A percentile compares a stretch with the other conserved stretches of the same genome.
phyloP scores from a whole-genome alignment of 2,797 vertebrate species.

The Limnodromus scolopaceus region DNA sequence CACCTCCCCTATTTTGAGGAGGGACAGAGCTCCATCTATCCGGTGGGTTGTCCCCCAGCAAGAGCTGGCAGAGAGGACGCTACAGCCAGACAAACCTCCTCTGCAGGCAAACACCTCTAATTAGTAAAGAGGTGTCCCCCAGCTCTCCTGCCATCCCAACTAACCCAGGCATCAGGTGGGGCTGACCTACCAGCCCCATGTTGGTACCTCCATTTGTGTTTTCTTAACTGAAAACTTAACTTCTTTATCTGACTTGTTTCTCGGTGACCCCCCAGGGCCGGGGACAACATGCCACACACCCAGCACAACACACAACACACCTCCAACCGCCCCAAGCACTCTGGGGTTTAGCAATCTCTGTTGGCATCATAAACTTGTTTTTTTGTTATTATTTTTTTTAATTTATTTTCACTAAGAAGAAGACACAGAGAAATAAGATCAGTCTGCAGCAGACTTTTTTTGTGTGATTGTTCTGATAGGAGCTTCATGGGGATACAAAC shows the following conservation, averaged over 20 bases:
- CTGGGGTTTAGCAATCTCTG: neutral
- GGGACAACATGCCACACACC: neutral
- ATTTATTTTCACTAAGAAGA: neutral
- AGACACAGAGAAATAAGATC: neutral
- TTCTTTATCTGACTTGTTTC: neutral
- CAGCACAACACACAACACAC: rapidly evolving
- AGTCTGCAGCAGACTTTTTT: neutral
- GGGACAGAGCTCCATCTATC: neutral
- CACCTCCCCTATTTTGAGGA: neutral
- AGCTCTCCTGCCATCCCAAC: neutral
- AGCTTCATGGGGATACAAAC: neutral
- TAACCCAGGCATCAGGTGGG: neutral
- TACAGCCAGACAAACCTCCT: rapidly evolving
- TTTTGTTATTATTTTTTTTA: neutral
- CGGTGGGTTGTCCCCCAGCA: too few species aligned
- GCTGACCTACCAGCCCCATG: neutral
- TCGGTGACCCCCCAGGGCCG: rapidly evolving
- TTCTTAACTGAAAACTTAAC: too few species aligned
- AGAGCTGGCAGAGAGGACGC: rapidly evolving
- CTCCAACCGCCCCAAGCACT: rapidly evolving
- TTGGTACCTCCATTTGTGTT: neutral
- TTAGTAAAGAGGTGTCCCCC: rapidly evolving
- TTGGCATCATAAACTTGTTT: neutral
- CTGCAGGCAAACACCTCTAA: neutral
- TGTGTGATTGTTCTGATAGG: neutral